Evolutionary conservation across 2,797 vertebrate genomes (phyloP).

Genomic region (Leptatherina wallacei): DNA sequence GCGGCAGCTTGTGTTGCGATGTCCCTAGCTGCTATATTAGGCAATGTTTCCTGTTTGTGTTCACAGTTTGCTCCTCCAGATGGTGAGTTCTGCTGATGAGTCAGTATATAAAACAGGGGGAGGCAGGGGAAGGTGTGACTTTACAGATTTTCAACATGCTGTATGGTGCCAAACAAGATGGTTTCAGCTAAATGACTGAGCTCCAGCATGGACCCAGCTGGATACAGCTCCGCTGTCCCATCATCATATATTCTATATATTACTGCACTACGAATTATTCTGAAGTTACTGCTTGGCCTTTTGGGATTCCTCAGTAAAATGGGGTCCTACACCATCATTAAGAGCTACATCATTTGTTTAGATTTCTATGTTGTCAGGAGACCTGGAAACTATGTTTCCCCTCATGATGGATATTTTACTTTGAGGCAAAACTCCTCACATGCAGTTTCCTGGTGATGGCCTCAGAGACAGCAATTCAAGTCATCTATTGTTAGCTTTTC

Average conservation of each 20-base stretch:
- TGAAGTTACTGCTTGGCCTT: neutral
- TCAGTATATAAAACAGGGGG: slow-evolving; percentile 35
- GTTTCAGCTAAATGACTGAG: slow-evolving; percentile 36
- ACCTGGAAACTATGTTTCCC: slow-evolving; percentile 16
- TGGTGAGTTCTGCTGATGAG: slow-evolving; percentile 34
- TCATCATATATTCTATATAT: slow-evolving; percentile 44
- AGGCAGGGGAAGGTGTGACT: slow-evolving; percentile 41
- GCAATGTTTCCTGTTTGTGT: slow-evolving; percentile 32
- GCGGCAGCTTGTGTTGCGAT: slow-evolving; percentile 6
- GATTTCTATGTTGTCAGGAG: slow-evolving; percentile 24
- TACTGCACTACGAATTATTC: slow-evolving; percentile 32
- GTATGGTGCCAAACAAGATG: slow-evolving; percentile 24
- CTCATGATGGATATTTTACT: slow-evolving; percentile 32
- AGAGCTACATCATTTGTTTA: slow-evolving; percentile 30
- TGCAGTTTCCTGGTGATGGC: slow-evolving; percentile 6
- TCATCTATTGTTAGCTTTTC: slow-evolving; percentile 29
- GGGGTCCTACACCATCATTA: slow-evolving; percentile 9
- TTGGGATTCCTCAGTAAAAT: slow-evolving; percentile 23
- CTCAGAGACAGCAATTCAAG: slow-evolving; percentile 15
- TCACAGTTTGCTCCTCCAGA: slow-evolving; percentile 35
- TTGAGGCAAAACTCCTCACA: slow-evolving; percentile 24
- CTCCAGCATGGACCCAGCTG: slow-evolving; percentile 42
- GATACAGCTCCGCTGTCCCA: slow-evolving; percentile 34
- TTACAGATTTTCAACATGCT: slow-evolving; percentile 42
- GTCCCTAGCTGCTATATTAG: slow-evolving; percentile 20